Base-by-base conservation (phyloP, 2,797 vertebrate genomes). In the Nothura maculosa region DNA sequence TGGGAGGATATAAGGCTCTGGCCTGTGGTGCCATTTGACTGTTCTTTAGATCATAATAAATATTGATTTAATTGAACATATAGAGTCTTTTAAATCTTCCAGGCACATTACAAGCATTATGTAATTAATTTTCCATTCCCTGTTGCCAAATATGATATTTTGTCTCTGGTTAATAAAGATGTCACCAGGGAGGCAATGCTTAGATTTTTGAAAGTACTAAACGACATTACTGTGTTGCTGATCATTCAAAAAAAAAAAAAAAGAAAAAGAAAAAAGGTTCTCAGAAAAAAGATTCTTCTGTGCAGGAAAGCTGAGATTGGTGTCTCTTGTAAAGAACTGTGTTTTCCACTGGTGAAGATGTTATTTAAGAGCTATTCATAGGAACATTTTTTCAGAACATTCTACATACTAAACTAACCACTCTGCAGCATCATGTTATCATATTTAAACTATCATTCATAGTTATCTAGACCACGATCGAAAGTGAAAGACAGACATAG, bases 1-100 rank as follows among this genome's bases (percentile, higher is more conserved):
- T 28, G 19, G 17, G n/a, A 32, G 20, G 50, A 24, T 40, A 16
- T 34, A 55, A 73, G 25, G 12, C 1, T 58, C 40, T 74, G 32
- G 24, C 32, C 45, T 55, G 20, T 45, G 34, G 7, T 85, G 16
- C 40, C 52, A 67, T 84, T 67, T 74, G 2, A 60, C 8, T 87
- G 14, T 69, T 83, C 57, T 69, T 75, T 62, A 54, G 28, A 63
- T n/a, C 8, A 30, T 77, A 57, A 61, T 50, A 78, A 81, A 68
- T 67, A 83, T 67, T 75, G 25, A 83, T 91, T 81, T 87, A 42
- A 25, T 75, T 72, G 62, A 92, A 85, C 25, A 21, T 50, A 61
- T 5, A 63, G 40, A 90, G 36, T 9, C 0, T 0, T 61, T 85
- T 73, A 73, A 80, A 85, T 58, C 40, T 82, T 85, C 61, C 57